Evolutionary conservation across 2,888 invertebrate genomes (phyloP), one percentile per base, ranked within the genome.

Genomic region (Dasysyrphus tricinctus): DNA sequence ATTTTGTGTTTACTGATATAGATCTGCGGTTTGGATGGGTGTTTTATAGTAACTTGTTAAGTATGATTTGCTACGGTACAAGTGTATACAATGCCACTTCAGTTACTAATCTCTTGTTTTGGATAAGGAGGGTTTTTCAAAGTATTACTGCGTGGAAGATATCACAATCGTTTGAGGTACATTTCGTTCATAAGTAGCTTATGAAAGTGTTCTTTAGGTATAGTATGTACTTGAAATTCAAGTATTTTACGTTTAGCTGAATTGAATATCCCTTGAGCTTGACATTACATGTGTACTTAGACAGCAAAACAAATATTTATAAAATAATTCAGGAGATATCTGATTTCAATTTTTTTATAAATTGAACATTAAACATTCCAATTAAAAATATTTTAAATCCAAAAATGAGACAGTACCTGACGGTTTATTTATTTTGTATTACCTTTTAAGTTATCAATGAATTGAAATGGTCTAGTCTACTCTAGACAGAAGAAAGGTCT

Each of bases 1-100:
- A 91, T 91, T 70, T 39, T 34, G 12, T 39, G 59, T 59, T 24
- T 39, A 39, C 59, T 59, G 59, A 59, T 59, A 14, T 6, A 6
- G 3, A 24, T 59, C 8, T 37, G 14, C 6, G 1, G 0, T 59
- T 19, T 8, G 4, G 1, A 39, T 14, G 0, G 39, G 59, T 12
- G 7, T 59, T 59, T 59, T 59, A 59, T 59, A 59, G 39, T 11
- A 14, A 2, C 12, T 2, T 12, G 14, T 2, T 2, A 47, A 3
- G 19, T 47, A 19, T 9, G 16, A 8, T 54, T 24, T 51, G 12
- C 24, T 12, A 1, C 0, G 24, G 12, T 24, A 6, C 24, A 59
- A 59, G 59, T 59, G 39, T 19, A 32, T 4, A 32, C 32, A 32
- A 19, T 54, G 12, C 39, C 59, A 59, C 59, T 59, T 59, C 14